Conservation (phyloP, 2,797 vertebrate genomes). For the Sebastes flavidus region DNA sequence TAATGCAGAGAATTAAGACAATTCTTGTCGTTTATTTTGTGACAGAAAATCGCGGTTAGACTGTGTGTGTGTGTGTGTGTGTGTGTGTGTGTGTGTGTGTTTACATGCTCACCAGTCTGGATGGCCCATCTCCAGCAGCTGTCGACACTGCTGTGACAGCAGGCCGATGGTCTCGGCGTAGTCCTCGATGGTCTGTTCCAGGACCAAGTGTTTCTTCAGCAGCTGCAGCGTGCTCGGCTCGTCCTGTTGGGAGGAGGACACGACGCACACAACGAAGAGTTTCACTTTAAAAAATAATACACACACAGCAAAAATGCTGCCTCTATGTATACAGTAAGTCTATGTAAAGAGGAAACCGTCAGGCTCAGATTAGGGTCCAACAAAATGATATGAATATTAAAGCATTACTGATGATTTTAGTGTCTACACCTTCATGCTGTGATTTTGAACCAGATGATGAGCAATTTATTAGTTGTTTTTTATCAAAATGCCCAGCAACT, state of each 20-base stretch:
- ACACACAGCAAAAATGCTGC: background rate
- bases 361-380: background rate
- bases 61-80: background rate
- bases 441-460: background rate
- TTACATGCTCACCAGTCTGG: conserved; percentile 86
- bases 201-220: conserved; percentile 92
- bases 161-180: conserved; percentile 94
- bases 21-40: background rate
- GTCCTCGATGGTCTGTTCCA: conserved; percentile 94
- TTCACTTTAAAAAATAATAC: background rate
- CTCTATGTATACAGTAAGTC: background rate
- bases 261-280: background rate
- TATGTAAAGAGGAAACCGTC: background rate
- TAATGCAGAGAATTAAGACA: background rate
- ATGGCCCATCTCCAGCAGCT: conserved; percentile 92
- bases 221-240: conserved; percentile 94
- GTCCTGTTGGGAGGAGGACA: conserved; percentile 80
- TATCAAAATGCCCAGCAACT: background rate
- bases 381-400: background rate
- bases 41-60: background rate
- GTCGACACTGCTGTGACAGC: conserved; percentile 92
- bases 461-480: background rate
- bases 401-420: background rate
- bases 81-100: background rate
- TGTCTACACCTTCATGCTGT: background rate